A percentile compares a stretch with the other conserved stretches of the same genome.
phyloP scores from a whole-genome alignment of 2,888 invertebrate genomes.

The Liodrosophila aerea region DNA sequence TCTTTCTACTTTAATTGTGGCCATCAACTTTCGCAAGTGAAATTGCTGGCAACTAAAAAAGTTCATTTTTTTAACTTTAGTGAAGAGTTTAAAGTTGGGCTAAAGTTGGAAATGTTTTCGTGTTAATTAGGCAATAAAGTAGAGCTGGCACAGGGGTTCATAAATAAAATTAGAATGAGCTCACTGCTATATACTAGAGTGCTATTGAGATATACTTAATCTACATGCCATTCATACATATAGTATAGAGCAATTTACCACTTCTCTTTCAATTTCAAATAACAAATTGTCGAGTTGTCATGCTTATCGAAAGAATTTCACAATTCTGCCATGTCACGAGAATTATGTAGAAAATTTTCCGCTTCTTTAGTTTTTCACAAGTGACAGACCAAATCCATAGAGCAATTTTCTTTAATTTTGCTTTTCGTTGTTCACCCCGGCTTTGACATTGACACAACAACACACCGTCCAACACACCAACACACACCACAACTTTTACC shows the following conservation, averaged over 20 bases:
- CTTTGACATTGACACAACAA: constrained; percentile 68
- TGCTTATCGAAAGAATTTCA: constrained; percentile 20
- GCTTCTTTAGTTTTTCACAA: constrained; percentile 47
- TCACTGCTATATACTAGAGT: too few species aligned
- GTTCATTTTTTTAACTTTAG: constrained; percentile 14
- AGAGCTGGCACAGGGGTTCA: constrained; percentile 6
- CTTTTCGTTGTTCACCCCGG: constrained; percentile 17
- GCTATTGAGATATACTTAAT: too few species aligned
- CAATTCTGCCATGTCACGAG: constrained; percentile 38
- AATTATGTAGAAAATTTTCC: constrained; percentile 43
- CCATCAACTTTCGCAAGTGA: constrained; percentile 66
- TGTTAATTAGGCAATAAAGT: constrained; percentile 46
- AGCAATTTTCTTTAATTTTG: constrained; percentile 40
- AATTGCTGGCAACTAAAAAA: constrained; percentile 49
- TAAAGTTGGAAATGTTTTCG: constrained; percentile 28
- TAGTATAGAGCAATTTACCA: too few species aligned
- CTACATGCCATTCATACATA: too few species aligned
- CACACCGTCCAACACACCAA: constrained; percentile 1
- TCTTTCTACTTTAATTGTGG: constrained; percentile 54
- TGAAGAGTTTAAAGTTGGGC: constrained; percentile 16
- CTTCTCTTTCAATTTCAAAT: too few species aligned
- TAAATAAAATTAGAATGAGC: constrained; percentile 11
- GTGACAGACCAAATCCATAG: constrained; percentile 45
- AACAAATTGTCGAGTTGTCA: constrained; percentile 20
- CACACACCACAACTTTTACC: constrained; percentile 73